Evolutionary conservation across 2,797 vertebrate species (phyloP).

Genomic region (Poecilia velifera): DNA sequence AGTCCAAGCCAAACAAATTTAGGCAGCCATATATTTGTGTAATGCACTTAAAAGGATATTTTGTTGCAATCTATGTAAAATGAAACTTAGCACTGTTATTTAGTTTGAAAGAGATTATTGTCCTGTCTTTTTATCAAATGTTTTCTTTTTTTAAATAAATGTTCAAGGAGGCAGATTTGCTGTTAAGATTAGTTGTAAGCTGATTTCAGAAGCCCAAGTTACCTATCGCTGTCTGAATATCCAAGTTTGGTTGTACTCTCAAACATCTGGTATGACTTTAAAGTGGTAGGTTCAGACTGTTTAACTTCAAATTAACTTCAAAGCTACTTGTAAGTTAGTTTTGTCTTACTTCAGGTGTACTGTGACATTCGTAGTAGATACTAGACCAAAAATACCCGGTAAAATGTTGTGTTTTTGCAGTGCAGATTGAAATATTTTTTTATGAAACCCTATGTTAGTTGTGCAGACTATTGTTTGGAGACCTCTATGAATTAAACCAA

Average conservation of each 20-base stretch:
- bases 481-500: background rate
- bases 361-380: too few species aligned
- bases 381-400: too few species aligned
- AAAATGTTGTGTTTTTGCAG: too few species aligned
- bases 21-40: conserved; percentile 18
- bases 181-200: background rate
- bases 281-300: background rate
- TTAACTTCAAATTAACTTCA: background rate
- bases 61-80: too few species aligned
- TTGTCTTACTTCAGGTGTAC: too few species aligned
- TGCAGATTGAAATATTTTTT: background rate
- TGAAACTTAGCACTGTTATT: too few species aligned
- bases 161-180: background rate
- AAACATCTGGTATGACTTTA: too few species aligned
- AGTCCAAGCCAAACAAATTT: conserved; percentile 5
- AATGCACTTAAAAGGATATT: conserved; percentile 7
- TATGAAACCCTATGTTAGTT: background rate
- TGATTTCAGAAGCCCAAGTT: background rate
- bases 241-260: background rate
- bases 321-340: too few species aligned
- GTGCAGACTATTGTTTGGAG: background rate
- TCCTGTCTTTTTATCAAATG: too few species aligned
- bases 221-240: background rate
- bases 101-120: too few species aligned
- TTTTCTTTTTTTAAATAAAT: background rate